These are phyloP conservation scores for Poeciliopsis prolifica DNA, from an alignment of 2,113 vertebrate species.

Conservation along the genomic window DNA sequence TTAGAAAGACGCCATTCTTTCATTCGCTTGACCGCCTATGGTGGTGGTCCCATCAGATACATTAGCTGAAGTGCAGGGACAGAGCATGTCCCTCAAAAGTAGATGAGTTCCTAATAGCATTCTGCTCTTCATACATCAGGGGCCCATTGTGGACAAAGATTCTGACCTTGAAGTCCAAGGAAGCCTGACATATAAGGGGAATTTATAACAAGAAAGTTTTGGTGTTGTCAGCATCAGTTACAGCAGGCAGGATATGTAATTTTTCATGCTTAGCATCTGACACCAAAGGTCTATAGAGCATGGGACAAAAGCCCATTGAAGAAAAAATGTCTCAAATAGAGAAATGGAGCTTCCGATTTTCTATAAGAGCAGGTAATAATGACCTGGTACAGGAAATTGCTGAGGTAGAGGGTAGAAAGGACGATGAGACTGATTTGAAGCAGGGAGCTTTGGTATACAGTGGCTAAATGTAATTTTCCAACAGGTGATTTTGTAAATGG, in stretches of 20 bases:
- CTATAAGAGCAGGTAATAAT: constrained; percentile 48
- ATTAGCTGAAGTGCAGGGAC: constrained; percentile 53
- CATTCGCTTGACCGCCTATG: constrained; percentile 47
- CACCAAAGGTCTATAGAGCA: constrained; percentile 30
- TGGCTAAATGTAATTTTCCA: constrained; percentile 39
- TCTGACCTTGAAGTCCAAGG: constrained; percentile 55
- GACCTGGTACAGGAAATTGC: constrained; percentile 33
- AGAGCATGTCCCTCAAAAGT: constrained; percentile 43
- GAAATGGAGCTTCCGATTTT: constrained; percentile 38
- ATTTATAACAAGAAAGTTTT: constrained; percentile 53
- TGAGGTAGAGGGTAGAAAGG: constrained; percentile 16
- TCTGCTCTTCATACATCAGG: constrained; percentile 47
- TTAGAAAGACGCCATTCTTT: constrained; percentile 62
- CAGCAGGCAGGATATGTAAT: constrained; percentile 36
- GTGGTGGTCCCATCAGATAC: constrained; percentile 56
- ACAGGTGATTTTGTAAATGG: constrained; percentile 20
- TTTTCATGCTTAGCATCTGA: constrained; percentile 47
- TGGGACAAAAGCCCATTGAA: constrained; percentile 12
- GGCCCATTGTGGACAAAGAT: constrained; percentile 36
- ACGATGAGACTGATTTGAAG: constrained; percentile 31
- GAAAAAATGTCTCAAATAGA: constrained; percentile 28
- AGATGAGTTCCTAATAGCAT: constrained; percentile 43
- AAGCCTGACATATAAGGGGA: constrained; percentile 43
- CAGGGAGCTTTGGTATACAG: constrained; percentile 3
- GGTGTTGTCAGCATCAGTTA: constrained; percentile 42